phyloP scores from a whole-genome alignment of 2,113 vertebrate genomes.

The Gulo gulo region DNA sequence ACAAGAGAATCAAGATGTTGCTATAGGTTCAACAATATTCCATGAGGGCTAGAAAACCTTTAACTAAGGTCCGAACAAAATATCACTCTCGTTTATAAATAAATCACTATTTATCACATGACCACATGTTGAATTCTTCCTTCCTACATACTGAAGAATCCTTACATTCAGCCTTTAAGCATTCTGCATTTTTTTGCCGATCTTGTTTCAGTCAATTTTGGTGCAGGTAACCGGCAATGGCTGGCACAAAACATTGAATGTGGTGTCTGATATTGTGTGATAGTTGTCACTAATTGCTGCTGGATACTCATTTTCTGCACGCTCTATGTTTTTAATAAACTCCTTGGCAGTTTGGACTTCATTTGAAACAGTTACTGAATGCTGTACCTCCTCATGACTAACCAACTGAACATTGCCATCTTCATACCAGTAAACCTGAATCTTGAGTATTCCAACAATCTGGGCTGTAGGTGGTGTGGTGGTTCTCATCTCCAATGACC shows the following conservation, averaged over 20 bases:
- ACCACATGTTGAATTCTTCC: slow-evolving; percentile 72
- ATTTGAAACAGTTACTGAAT: background rate
- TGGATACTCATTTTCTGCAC: slow-evolving; percentile 91
- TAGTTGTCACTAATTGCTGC: slow-evolving; percentile 94
- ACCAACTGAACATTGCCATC: background rate
- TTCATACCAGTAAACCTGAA: slow-evolving; percentile 83
- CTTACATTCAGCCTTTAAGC: slow-evolving; percentile 80
- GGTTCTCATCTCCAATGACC: slow-evolving; percentile 92
- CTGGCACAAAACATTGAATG: slow-evolving; percentile 90
- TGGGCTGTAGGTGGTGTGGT: slow-evolving; percentile 90
- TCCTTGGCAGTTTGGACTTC: slow-evolving; percentile 89
- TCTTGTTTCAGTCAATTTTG: slow-evolving; percentile 98
- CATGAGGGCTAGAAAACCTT: slow-evolving; percentile 82
- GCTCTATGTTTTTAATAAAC: slow-evolving; percentile 91
- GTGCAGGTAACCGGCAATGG: slow-evolving; percentile 96
- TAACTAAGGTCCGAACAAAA: slow-evolving; percentile 85
- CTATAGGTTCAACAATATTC: background rate
- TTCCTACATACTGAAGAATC: slow-evolving; percentile 65
- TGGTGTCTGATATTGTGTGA: slow-evolving; percentile 83
- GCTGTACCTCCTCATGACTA: background rate
- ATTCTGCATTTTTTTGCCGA: slow-evolving; percentile 61
- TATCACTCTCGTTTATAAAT: background rate
- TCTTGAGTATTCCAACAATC: slow-evolving; percentile 91
- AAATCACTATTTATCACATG: slow-evolving; percentile 80
- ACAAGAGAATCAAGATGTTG: background rate